Evolutionary conservation across 2,888 invertebrate species (phyloP), one percentile per base, ranked within the genome.

Genomic region (Metalampra italica): DNA sequence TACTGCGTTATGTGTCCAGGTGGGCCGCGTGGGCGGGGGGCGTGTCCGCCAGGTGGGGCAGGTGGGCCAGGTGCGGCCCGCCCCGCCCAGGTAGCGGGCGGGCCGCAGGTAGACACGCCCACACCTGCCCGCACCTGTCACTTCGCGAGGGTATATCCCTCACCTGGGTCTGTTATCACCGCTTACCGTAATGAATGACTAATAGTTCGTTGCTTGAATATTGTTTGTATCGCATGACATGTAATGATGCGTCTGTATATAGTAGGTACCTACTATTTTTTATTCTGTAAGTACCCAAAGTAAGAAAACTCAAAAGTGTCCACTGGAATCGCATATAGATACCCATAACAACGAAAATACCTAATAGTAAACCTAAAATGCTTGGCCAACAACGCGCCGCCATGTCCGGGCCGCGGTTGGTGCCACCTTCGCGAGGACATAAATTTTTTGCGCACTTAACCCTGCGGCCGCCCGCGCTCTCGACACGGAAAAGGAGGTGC

Each of bases 401-500:
- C 1, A 34, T 11, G 2, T 7, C 34, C 39, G 34, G 45, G 43
- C 47, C 53, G 48, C 47, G 45, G 29, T 40, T 45, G 44, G 48
- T 46, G 73, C 66, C 77, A 80, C 81, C 82, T 81, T 72, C 53
- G 66, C 61, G 64, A n/a, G 11, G 54, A 62, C 75, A 83, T 78
- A 82, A 63, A 79, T 86, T 87, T 88, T 87, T 87, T 87, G 83
- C 75, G 64, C 74, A 69, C 78, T 80, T 75, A 78, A 74, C 80
- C 74, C 79, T 36, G 32, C 36, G n/a, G n/a, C 36, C 62, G 32
- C 14, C 39, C 50, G 48, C 58, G 46, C 41, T 47, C 53, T 53
- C 65, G 71, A 89, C 88, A 89, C 78, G 86, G 78, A 89, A 88
- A 67, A 82, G 88, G 88, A 85, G 87, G 87, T 66, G 68, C 83